These are phyloP conservation scores for Florisuga fusca DNA, from an alignment of 2,797 vertebrate species.

Conservation along the genomic window DNA sequence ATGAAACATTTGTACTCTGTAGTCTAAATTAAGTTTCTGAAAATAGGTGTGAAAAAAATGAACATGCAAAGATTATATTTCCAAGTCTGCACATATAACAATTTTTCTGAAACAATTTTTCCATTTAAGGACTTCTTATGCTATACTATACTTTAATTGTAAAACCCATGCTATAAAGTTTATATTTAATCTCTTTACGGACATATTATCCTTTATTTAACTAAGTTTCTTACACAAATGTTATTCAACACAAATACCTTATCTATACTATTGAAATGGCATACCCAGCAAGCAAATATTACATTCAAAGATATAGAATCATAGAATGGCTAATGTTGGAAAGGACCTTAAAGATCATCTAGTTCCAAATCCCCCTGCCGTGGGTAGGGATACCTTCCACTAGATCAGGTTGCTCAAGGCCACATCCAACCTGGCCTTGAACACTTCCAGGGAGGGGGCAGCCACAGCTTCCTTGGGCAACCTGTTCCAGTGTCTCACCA, in stretches of 20 bases:
- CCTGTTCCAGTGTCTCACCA: too few relatives aligned
- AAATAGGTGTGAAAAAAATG: background rate
- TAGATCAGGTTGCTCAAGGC: too few relatives aligned
- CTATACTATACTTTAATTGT: background rate
- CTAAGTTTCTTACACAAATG: background rate
- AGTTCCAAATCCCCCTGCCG: too few relatives aligned
- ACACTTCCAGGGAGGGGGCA: too few relatives aligned
- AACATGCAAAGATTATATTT: background rate
- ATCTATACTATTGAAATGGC: background rate
- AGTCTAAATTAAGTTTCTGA: background rate
- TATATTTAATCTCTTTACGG: background rate
- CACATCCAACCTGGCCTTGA: too few relatives aligned
- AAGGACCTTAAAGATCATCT: too few relatives aligned
- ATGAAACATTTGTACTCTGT: background rate
- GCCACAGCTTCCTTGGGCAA: too few relatives aligned
- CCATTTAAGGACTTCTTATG: background rate
- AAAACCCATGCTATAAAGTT: too few relatives aligned
- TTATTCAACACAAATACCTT: background rate
- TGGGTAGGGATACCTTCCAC: too few relatives aligned
- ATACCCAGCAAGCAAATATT: background rate
- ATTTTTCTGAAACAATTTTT: background rate
- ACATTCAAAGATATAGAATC: background rate
- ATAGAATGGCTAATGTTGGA: too few relatives aligned
- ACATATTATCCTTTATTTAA: background rate
- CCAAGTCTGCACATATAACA: background rate